A percentile compares a stretch with the other conserved stretches of the same genome.
These are phyloP conservation scores for Acropora tenuis DNA, from an alignment of 64 coral and sea anemone genomes.

Conservation along the genomic window DNA sequence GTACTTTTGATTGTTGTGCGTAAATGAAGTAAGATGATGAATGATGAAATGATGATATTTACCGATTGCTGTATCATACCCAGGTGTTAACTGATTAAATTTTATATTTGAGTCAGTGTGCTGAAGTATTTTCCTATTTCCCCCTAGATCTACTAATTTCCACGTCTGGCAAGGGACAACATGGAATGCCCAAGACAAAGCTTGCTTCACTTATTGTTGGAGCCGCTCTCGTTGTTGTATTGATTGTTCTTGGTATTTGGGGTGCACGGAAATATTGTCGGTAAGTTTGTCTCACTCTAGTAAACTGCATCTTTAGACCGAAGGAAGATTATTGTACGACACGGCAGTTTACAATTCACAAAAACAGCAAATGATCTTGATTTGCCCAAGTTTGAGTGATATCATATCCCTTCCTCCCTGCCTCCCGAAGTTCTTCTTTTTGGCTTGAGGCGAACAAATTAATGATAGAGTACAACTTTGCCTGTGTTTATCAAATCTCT, in stretches of 20 bases:
- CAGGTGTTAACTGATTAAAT: neutral
- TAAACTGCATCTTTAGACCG: neutral
- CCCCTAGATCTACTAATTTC: neutral
- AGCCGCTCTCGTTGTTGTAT: neutral
- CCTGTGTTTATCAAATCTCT: neutral
- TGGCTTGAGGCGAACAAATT: neutral
- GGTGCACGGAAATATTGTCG: neutral
- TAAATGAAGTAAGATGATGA: no score
- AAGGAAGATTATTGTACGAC: neutral
- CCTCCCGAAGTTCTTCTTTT: neutral
- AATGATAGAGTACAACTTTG: neutral
- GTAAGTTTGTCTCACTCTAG: neutral
- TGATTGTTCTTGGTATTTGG: neutral
- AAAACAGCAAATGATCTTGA: neutral
- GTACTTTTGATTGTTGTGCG: no score
- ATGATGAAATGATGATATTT: neutral
- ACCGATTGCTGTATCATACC: neutral
- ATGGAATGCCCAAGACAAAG: neutral
- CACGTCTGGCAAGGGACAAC: neutral
- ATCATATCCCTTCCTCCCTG: neutral
- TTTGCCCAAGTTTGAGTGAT: neutral
- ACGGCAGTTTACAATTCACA: neutral
- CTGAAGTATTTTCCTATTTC: neutral
- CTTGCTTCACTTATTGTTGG: neutral
- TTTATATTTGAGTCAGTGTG: neutral